These are phyloP conservation scores for Hydrotaea diabolus DNA, from an alignment of 2,888 invertebrate genomes.

Conservation along the genomic window DNA sequence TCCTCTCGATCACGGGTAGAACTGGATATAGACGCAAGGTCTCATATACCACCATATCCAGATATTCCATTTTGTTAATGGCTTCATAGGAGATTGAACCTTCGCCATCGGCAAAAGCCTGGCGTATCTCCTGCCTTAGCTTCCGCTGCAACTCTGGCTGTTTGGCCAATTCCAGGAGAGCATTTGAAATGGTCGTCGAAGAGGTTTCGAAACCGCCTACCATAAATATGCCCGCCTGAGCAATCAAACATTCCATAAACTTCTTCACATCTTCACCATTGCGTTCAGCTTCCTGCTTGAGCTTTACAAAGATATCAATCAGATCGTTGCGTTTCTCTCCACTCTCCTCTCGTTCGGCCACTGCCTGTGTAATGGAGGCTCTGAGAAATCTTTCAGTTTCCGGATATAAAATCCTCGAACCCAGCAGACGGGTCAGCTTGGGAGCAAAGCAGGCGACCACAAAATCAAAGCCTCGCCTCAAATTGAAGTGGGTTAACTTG, in stretches of 20 bases:
- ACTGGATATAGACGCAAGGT: conserved; percentile 78
- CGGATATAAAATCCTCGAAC: background rate
- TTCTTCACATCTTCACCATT: conserved; percentile 73
- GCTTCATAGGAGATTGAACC: conserved; percentile 78
- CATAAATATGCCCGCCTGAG: conserved; percentile 78
- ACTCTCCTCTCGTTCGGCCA: conserved; percentile 78
- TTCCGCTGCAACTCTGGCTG: conserved; percentile 79
- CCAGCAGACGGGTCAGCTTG: background rate
- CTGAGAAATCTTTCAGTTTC: conserved; percentile 24
- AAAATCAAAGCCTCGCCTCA: conserved; percentile 24
- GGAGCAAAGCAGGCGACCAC: conserved; percentile 31
- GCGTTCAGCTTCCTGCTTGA: conserved; percentile 73
- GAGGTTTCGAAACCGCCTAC: conserved; percentile 79
- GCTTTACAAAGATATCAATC: conserved; percentile 81
- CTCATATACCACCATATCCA: conserved; percentile 80
- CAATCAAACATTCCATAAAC: conserved; percentile 63
- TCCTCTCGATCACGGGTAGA: conserved; percentile 77
- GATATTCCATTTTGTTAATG: conserved; percentile 79
- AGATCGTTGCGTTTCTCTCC: conserved; percentile 80
- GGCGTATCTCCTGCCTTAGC: conserved; percentile 80
- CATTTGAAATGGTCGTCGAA: conserved; percentile 80
- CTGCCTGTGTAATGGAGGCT: conserved; percentile 71
- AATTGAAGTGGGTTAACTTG: background rate
- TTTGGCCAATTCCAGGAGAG: conserved; percentile 79
- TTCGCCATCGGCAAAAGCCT: conserved; percentile 74